Base-by-base conservation (phyloP, 2,888 invertebrate species). In the Cephus nigrinus region DNA sequence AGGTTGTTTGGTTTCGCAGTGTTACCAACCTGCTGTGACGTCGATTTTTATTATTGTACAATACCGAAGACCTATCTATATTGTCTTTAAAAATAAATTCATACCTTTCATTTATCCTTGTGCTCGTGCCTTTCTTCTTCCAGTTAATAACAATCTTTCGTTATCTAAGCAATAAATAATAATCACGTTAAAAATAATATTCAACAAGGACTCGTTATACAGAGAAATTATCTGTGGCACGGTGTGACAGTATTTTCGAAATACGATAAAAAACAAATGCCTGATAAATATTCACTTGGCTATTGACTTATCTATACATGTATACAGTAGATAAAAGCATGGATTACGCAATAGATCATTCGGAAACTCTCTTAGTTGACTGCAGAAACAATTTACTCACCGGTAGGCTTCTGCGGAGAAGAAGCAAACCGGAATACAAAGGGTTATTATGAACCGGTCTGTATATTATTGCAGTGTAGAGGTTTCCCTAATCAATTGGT, bases 401-500 rank as follows among this genome's bases (percentile, higher is more conserved):
- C 23, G 23, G 12, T 32, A 12, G 12, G 31, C 32, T 12, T 71
- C 15, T 9, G 31, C 2, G 30, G 69, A 15, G 69, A 69, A 69
- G 69, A 32, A 15, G 11, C 69, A 32, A 69, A 15, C 4, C 12
- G 32, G 69, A 69, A 69, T 69, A 69, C 69, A 15, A 30, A 15
- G n/a, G 30, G 69, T 30, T 3, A 69, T 69, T 69, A 69, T 3
- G 30, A 69, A 9, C 5, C 12, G 69, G 69, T n/a, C 12, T 30
- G 69, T 69, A 32, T 69, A 69, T 23, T n/a, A 69, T 30, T 9
- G 71, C 12, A 31, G 71, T 12, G 71, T 4, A 71, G 31, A 71
- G 71, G 3, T 71, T 71, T 71, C 31, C n/a, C 71, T 71, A 71
- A 32, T 71, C 71, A 31, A 71, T 31, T 71, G 71, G 71, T 71